phyloP scores from a whole-genome alignment of 2,113 vertebrate species.

The Myanophis thanlyinensis region DNA sequence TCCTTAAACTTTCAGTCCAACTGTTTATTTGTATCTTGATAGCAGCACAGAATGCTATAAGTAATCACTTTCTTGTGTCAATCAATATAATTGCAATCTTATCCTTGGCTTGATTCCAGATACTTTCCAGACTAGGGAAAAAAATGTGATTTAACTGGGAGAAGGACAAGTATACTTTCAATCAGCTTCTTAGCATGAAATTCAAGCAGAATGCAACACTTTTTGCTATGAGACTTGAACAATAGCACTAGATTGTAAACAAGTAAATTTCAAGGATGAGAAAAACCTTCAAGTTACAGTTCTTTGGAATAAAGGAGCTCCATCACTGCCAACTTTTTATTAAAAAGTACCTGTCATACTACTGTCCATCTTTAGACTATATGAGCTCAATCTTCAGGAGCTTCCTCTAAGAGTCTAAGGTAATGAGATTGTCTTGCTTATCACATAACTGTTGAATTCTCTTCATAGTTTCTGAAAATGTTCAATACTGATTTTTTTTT shows the following conservation, averaged over 20 bases:
- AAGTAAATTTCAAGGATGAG: neutral
- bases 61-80: neutral
- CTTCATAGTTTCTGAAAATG: neutral
- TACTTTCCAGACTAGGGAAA: neutral
- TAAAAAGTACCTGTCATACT: neutral
- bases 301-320: neutral
- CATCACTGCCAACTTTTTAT: neutral
- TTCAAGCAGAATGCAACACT: neutral
- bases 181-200: neutral
- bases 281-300: neutral
- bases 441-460: neutral
- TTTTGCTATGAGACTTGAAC: neutral
- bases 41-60: too few species aligned
- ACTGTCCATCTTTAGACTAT: neutral
- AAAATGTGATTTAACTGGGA: neutral
- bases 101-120: neutral
- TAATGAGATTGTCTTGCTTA: neutral
- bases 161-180: neutral
- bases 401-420: neutral
- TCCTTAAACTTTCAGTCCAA: neutral
- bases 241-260: neutral
- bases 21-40: neutral
- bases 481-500: neutral
- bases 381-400: neutral
- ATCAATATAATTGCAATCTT: neutral